Evolutionary conservation across 1,140 invertebrate genomes (phyloP).

Genomic region (Sarcophaga bullata): DNA sequence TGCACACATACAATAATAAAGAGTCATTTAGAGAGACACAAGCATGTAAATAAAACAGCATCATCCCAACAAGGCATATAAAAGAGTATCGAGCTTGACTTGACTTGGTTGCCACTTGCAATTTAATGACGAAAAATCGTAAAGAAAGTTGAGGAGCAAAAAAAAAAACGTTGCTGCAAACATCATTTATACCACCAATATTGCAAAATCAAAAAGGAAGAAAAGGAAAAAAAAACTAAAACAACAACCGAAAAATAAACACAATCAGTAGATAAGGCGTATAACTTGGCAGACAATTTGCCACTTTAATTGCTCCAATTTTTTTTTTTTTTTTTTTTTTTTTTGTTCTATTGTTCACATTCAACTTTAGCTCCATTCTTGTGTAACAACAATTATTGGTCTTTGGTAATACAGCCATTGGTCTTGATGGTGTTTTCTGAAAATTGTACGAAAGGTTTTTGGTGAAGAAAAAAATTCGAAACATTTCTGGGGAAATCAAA

Average conservation of each 20-base stretch:
- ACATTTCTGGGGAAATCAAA: neutral
- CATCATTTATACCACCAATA: no score
- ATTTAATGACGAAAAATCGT: neutral
- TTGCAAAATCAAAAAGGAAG: no score
- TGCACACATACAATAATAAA: neutral
- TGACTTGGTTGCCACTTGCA: slow-evolving; percentile 17
- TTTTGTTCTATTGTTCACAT: neutral
- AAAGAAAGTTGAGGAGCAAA: neutral
- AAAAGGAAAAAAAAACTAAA: neutral
- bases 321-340: no score
- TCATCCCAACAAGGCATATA: neutral
- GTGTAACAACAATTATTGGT: slow-evolving; percentile 21
- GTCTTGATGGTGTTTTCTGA: neutral
- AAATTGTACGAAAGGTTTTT: neutral
- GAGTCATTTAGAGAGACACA: neutral
- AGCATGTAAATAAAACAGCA: slow-evolving; percentile 28
- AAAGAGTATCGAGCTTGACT: neutral
- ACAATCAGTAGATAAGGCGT: slow-evolving; percentile 26
- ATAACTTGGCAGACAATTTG: slow-evolving; percentile 45
- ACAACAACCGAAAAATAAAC: slow-evolving; percentile 27
- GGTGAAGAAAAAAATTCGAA: neutral
- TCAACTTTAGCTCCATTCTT: neutral
- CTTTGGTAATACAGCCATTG: neutral
- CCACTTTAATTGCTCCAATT: slow-evolving; percentile 45
- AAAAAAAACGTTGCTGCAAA: neutral